Evolutionary conservation across 2,113 vertebrate species (phyloP).

Genomic region (Malaclemys terrapin): DNA sequence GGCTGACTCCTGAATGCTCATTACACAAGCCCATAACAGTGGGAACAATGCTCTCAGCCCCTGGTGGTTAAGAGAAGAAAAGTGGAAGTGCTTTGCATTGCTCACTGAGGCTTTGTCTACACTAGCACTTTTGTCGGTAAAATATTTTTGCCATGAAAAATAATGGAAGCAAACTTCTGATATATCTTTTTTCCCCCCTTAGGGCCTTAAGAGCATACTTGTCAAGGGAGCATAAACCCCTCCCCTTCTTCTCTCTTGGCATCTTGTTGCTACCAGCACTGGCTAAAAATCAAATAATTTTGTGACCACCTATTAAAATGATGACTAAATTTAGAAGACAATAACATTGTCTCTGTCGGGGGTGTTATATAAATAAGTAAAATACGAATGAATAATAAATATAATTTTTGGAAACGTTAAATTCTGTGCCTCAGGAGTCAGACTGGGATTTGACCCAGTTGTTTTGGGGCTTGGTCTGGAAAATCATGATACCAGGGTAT

Average conservation of each 20-base stretch:
- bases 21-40: slow-evolving; percentile 1
- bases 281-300: slow-evolving; percentile 12
- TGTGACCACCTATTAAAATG: not conserved
- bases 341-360: not conserved
- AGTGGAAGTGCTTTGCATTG: rapidly evolving
- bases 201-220: not conserved
- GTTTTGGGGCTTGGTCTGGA: rapidly evolving
- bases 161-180: not conserved
- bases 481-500: rapidly evolving
- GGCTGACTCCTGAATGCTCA: not conserved
- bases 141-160: not conserved
- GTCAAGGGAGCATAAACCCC: not conserved
- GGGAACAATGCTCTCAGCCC: not conserved
- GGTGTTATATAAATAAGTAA: slow-evolving; percentile 24
- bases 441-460: not conserved
- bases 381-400: not conserved
- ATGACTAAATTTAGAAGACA: slow-evolving; percentile 26
- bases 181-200: not conserved
- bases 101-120: no score
- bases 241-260: not conserved
- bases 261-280: not conserved
- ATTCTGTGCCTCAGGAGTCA: not conserved
- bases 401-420: not conserved
- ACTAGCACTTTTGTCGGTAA: no score
- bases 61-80: not conserved